phyloP scores from a whole-genome alignment of 2,113 vertebrate genomes.

The Megaceryle torquata region DNA sequence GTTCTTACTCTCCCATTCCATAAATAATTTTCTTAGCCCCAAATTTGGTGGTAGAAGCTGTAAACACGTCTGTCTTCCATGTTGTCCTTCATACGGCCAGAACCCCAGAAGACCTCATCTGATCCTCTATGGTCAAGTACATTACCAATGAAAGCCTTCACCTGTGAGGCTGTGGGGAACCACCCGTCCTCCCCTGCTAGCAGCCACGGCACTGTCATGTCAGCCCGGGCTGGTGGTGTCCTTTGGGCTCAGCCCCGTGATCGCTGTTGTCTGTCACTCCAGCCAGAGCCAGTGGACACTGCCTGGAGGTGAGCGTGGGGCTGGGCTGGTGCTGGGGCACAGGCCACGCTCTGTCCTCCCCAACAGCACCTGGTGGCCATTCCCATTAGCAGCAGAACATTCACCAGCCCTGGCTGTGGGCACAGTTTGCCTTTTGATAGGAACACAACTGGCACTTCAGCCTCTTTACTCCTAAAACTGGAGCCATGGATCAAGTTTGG shows the following conservation, averaged over 20 bases:
- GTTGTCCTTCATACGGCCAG: background rate
- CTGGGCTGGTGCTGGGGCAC: background rate
- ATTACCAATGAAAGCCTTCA: background rate
- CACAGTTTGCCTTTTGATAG: background rate
- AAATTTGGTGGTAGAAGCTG: background rate
- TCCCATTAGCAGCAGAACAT: background rate
- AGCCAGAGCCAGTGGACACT: background rate
- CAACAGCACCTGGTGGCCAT: rapidly evolving
- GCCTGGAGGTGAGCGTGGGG: background rate
- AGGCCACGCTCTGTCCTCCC: background rate
- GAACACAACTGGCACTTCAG: background rate
- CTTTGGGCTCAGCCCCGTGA: background rate
- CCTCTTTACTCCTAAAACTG: background rate
- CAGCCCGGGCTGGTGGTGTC: background rate
- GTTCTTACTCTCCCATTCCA: background rate
- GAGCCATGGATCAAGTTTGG: background rate
- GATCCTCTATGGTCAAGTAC: background rate
- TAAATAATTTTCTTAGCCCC: background rate
- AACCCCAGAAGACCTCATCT: background rate
- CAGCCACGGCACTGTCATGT: background rate
- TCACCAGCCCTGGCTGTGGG: background rate
- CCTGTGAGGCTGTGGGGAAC: background rate
- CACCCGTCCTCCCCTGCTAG: background rate
- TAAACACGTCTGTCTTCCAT: background rate
- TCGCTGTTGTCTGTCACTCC: background rate